Evolutionary conservation across 2,797 vertebrate species (phyloP).

Genomic region (Buceros bicornis): DNA sequence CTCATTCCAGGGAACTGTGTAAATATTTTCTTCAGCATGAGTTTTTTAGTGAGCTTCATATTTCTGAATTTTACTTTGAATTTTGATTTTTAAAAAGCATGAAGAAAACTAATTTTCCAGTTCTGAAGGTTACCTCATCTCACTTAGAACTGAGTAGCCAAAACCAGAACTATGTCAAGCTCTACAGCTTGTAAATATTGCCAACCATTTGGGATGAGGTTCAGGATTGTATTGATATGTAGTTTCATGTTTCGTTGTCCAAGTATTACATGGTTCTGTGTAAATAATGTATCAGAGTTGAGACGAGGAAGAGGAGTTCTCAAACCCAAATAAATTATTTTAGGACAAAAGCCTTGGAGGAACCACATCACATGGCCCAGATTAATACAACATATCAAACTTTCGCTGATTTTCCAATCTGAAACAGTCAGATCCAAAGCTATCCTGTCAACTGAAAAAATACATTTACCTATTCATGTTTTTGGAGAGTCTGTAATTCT

Average conservation of each 20-base stretch:
- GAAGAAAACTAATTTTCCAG: background rate
- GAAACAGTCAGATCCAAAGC: background rate
- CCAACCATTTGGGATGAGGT: background rate
- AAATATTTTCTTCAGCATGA: background rate
- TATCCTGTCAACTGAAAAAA: background rate
- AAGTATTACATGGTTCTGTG: background rate
- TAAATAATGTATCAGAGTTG: background rate
- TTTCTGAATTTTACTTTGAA: background rate
- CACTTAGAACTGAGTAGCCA: background rate
- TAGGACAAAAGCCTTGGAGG: background rate
- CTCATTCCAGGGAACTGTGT: background rate
- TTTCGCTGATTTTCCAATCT: background rate
- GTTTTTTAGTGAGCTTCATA: background rate
- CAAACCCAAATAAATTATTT: background rate
- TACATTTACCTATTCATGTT: rapidly evolving
- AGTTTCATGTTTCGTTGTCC: background rate
- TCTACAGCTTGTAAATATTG: background rate
- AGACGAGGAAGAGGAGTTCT: background rate
- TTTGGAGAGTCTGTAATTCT: background rate
- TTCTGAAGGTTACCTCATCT: background rate
- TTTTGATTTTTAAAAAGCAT: background rate
- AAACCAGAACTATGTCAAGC: background rate
- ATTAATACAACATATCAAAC: background rate
- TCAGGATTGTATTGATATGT: background rate
- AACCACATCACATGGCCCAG: background rate